A percentile compares a stretch with the other conserved stretches of the same genome.
phyloP scores from a whole-genome alignment of 2,888 invertebrate genomes.

The Tetramorium bicarinatum region DNA sequence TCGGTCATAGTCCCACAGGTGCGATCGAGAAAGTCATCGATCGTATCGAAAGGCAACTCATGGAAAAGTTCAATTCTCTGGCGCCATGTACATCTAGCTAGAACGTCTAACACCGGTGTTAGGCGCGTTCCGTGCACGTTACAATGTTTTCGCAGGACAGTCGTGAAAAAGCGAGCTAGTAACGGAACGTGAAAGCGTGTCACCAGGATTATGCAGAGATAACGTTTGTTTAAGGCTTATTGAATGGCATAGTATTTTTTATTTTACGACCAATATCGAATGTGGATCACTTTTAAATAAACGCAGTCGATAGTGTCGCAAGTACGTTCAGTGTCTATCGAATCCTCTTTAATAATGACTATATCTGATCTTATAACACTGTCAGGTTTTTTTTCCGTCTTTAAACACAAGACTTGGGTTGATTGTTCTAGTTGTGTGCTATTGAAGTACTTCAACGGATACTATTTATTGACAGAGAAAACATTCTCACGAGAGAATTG shows the following conservation, averaged over 20 bases:
- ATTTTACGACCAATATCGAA: background rate
- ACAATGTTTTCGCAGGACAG: slow-evolving; percentile 31
- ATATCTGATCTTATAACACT: slow-evolving; percentile 13
- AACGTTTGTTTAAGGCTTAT: slow-evolving; percentile 2
- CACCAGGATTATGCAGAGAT: background rate
- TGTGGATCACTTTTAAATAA: slow-evolving; percentile 6
- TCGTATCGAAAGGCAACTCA: slow-evolving; percentile 71
- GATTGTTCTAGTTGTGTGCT: slow-evolving; percentile 31
- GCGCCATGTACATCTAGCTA: slow-evolving; percentile 64
- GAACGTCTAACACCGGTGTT: slow-evolving; percentile 20
- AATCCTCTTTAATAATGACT: background rate
- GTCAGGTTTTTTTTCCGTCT: background rate
- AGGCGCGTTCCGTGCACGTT: slow-evolving; percentile 14
- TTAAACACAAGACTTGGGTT: background rate
- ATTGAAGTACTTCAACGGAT: slow-evolving; percentile 10
- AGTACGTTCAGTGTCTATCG: background rate
- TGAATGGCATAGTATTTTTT: background rate
- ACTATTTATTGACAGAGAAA: slow-evolving; percentile 43
- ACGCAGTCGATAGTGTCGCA: background rate
- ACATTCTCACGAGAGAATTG: slow-evolving; percentile 31
- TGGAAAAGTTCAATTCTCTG: slow-evolving; percentile 75
- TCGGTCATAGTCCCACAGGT: slow-evolving; percentile 67
- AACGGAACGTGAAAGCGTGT: slow-evolving; percentile 20
- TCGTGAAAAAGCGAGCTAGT: background rate
- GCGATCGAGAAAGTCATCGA: slow-evolving; percentile 75